Evolutionary conservation across 1,140 invertebrate genomes (phyloP), one percentile per base, ranked within the genome.

Genomic region (Apis dorsata): DNA sequence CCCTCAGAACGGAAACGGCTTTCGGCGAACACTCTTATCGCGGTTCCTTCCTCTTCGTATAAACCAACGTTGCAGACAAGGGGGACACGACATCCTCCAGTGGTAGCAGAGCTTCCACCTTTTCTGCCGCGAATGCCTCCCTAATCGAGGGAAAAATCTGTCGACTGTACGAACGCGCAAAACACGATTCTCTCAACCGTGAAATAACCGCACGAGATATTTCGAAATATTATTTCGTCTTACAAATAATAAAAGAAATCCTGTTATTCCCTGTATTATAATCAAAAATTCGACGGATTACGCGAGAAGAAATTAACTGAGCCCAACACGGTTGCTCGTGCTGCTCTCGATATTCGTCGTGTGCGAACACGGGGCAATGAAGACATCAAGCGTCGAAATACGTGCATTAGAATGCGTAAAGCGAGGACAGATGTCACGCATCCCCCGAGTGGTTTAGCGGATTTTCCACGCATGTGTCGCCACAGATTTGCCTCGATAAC

Each of bases 401-500:
- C 51, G 57, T 72, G 80, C 60, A 81, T 86, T 84, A 74, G 53
- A 85, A 86, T 68, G 81, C 83, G 87, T 83, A 84, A 83, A 79
- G 76, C 62, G 80, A 83, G 86, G 88, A 92, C 90, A 92, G 88
- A 90, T 92, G 91, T 92, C 88, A 85, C 77, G 84, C 81, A 87
- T 88, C 88, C 85, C 88, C 85, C 70, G 60, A 75, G 63, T 62
- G 62, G 73, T 77, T 68, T 66, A 81, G 34, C 69, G 88, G 81
- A 91, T 92, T 93, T 89, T 92, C 87, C 90, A 93, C 91, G 90
- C 92, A 92, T 90, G 90, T 91, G 91, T 86, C 85, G 70, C 80
- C 72, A 49, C 69, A 73, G 55, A 77, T 86, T 79, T 86, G 82
- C 79, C 75, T 72, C 78, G 63, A 68, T 76, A 80, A 53, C 79